Evolutionary conservation across 2,797 vertebrate genomes (phyloP), one percentile per base, ranked within the genome.

Genomic region (Luscinia megarhynchos): DNA sequence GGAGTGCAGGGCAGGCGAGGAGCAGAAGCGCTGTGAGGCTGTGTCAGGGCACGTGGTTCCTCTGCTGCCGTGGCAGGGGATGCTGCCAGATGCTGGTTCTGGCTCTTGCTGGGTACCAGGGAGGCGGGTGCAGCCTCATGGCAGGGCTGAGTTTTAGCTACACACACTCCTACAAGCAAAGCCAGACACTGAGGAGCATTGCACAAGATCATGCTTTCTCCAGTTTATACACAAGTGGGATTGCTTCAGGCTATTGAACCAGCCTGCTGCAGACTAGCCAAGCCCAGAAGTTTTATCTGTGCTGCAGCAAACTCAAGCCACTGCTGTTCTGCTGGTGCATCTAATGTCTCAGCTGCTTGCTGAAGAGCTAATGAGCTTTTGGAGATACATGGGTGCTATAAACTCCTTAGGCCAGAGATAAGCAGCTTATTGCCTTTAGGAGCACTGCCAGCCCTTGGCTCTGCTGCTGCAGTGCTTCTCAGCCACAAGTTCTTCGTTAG

Each of bases 311-410:
- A 68, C 66, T 83, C 80, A 43, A 84, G 80, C 51, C 81, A 32
- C 51, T 29, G 86, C 79, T 85, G 50, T 80, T 94, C 69, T 85
- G 84, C 81, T 73, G 62, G 84, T 84, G 81, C 67, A 75, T 82
- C 83, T 87, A 50, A 40, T 57, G 89, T 81, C 81, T 93, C 91
- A 87, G 92, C 93, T 92, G 84, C 89, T 87, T 78, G 63, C 59
- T 27, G 78, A 87, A 84, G 69, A 95, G 66, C 62, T 97, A 95
- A 96, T 94, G 93, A 96, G 96, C 89, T 96, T 95, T 93, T 90
- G 78, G 79, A 89, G 95, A 95, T 95, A 86, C 77, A 92, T 83
- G 82, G 93, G 91, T 83, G 78, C 79, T 74, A 73, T 96, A 96
- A 96, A 94, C 92, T 77, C 90, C 91, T 96, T 94, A 93, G 94